Percentiles rank a stretch among this genome's conserved stretches.
phyloP scores from a whole-genome alignment of 92 coral and sea anemone genomes.

The Anthopleura xanthogrammica region DNA sequence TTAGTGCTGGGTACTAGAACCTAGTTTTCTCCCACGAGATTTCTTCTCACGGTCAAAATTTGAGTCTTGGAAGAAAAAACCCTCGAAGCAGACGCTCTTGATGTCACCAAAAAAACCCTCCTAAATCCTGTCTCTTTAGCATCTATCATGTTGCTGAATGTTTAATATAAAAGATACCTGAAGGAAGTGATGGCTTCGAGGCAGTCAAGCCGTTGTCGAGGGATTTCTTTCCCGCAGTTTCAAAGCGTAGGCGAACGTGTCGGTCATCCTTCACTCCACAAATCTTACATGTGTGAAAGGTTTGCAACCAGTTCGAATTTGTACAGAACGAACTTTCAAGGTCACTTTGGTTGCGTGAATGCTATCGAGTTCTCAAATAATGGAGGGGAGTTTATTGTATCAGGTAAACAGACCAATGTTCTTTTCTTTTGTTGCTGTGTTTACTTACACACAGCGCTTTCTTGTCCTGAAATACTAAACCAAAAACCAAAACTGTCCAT shows the following conservation, averaged over 20 bases:
- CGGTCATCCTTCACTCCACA: constrained; percentile 53
- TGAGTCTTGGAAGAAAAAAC: background rate
- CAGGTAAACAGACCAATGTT: constrained; percentile 55
- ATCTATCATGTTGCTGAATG: background rate
- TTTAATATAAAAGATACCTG: background rate
- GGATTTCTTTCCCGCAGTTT: background rate
- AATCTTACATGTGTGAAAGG: constrained; percentile 57
- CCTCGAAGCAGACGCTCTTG: background rate
- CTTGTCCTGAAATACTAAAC: too few species aligned
- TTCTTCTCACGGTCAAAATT: background rate
- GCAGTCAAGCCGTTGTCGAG: background rate
- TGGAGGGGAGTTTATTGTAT: constrained; percentile 90
- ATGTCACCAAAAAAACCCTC: background rate
- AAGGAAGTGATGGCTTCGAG: constrained; percentile 2
- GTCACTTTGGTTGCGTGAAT: constrained; percentile 96
- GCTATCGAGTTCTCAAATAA: constrained; percentile 87
- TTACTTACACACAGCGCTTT: background rate
- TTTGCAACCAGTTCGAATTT: constrained; percentile 64
- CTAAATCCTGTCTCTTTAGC: background rate
- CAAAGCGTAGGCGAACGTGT: constrained; percentile 50
- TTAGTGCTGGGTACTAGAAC: background rate
- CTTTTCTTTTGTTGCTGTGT: background rate
- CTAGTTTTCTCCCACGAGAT: background rate
- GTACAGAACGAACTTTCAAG: constrained; percentile 68
- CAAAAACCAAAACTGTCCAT: background rate